Conservation (phyloP, 2,888 invertebrate genomes). For the Steinernema scapterisci region DNA sequence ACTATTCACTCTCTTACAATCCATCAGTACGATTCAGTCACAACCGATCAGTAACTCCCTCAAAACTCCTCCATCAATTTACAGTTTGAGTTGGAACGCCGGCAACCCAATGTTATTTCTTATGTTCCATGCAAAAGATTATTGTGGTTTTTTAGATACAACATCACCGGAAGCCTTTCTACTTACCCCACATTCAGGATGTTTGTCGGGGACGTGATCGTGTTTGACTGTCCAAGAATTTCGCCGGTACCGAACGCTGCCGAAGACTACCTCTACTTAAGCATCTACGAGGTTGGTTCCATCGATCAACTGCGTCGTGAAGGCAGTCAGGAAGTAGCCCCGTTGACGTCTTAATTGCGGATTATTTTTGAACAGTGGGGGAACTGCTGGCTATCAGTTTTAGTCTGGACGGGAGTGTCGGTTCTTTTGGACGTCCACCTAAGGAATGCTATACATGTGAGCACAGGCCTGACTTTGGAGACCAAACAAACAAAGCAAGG, state of each 20-base stretch:
- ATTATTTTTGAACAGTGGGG: constrained; percentile 2
- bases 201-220: not conserved
- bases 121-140: not conserved
- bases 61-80: not conserved
- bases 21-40: too few relatives aligned
- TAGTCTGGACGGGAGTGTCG: not conserved
- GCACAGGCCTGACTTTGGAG: not conserved
- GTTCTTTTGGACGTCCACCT: not conserved
- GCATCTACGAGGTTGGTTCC: not conserved
- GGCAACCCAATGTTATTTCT: not conserved
- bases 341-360: not conserved
- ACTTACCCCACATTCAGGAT: not conserved
- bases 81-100: not conserved
- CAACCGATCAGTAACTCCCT: too few relatives aligned
- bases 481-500: not conserved
- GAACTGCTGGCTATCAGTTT: not conserved
- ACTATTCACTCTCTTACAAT: too few relatives aligned
- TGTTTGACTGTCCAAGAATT: not conserved
- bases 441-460: not conserved
- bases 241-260: not conserved
- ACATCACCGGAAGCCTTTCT: not conserved
- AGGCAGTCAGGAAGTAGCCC: not conserved
- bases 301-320: not conserved
- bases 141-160: not conserved
- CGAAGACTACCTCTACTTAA: not conserved